Evolutionary conservation across 2,888 invertebrate genomes (phyloP), one percentile per base, ranked within the genome.

Genomic region (Iselma pallidipennis): DNA sequence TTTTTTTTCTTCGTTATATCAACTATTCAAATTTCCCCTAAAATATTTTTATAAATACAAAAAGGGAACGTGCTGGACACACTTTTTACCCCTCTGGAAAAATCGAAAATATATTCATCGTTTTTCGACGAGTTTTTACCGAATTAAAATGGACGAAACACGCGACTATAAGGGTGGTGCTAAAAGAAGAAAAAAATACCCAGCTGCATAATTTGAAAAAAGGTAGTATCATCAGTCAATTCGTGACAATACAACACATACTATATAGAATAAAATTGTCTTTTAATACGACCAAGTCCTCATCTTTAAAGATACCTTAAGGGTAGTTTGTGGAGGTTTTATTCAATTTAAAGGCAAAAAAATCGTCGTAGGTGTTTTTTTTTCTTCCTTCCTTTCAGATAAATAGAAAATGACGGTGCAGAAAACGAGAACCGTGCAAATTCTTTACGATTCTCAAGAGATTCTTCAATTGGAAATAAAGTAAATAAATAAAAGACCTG

Each of bases 1-100:
- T 59, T 66, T 66, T 69, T 70, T 70, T 69, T 66, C 55, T 53
- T 55, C 53, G 57, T 61, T 55, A 45, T n/a, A n/a, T n/a, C 16
- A 1, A 54, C 57, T 58, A 62, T 62, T 62, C 51, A 55, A 60
- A 50, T 52, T 37, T 33, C 50, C 57, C 23, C 50, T 25, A 25
- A 12, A 10, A 42, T 42, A 48, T 52, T 54, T 53, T 33, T 51
- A 45, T 49, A 53, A n/a, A n/a, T 54, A 53, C 51, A 50, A 50
- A 50, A 10, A 25, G 50, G 54, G 57, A 63, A 56, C 59, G 64
- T 61, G 64, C 59, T 45, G 16, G 33, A 42, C 64, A 64, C 64
- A 57, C 56, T 59, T 59, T 57, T 33, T 64, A 49, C 31, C 57
- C 21, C 5, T 25, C 4, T 25, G 25, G 3, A n/a, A n/a, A n/a